Percentiles rank a stretch among this genome's conserved stretches.
phyloP scores from a whole-genome alignment of 1,140 invertebrate species.

The Nephotettix cincticeps region DNA sequence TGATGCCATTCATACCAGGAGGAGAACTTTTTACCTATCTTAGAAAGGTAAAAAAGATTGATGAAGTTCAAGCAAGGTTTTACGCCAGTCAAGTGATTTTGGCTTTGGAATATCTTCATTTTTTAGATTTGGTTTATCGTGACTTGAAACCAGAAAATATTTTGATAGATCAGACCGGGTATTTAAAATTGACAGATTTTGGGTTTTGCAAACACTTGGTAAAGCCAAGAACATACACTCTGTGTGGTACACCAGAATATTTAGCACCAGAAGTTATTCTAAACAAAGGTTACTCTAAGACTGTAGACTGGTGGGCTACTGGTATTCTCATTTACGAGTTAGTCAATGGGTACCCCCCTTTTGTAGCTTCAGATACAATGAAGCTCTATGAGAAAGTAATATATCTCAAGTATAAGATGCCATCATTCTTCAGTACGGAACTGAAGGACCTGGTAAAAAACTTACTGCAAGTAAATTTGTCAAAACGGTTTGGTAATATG shows the following conservation, averaged over 20 bases:
- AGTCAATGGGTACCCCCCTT: slow-evolving; percentile 81
- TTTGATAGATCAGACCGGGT: slow-evolving; percentile 54
- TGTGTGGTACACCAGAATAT: slow-evolving; percentile 97
- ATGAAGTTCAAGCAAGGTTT: slow-evolving; percentile 80
- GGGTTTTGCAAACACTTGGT: slow-evolving; percentile 39
- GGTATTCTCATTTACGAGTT: slow-evolving; percentile 87
- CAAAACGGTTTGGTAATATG: slow-evolving; percentile 85
- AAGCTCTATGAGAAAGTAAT: slow-evolving; percentile 91
- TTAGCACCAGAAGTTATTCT: slow-evolving; percentile 93
- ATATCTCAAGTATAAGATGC: slow-evolving; percentile 68
- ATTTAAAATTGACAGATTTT: slow-evolving; percentile 30
- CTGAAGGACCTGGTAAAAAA: slow-evolving; percentile 87
- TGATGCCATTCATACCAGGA: slow-evolving; percentile 70
- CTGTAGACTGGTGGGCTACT: slow-evolving; percentile 96
- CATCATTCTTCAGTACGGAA: slow-evolving; percentile 66
- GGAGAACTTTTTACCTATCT: slow-evolving; percentile 84
- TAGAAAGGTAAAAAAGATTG: slow-evolving; percentile 67
- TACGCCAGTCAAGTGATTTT: slow-evolving; percentile 90
- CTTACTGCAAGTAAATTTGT: slow-evolving; percentile 81
- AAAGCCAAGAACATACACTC: slow-evolving; percentile 72
- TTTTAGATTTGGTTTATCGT: slow-evolving; percentile 85
- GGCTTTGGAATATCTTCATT: slow-evolving; percentile 91
- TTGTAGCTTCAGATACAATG: slow-evolving; percentile 79
- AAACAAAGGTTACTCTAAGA: slow-evolving; percentile 93
- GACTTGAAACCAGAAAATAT: slow-evolving; percentile 98